Conservation (phyloP, 37 sponge, comb jelly and placozoan species). For the Amphimedon queenslandica region DNA sequence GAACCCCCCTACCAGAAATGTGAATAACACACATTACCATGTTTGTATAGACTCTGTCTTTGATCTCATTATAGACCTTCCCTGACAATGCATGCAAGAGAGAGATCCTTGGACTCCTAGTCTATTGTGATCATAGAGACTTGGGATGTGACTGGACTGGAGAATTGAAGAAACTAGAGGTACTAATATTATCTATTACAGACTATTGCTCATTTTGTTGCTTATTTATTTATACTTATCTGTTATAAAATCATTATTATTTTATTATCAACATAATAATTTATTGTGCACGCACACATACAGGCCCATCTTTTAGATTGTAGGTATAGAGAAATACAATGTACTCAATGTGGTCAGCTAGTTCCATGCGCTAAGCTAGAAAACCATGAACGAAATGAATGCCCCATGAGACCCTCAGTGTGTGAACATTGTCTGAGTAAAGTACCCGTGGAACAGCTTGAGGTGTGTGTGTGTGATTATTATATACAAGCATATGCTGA, state of each 20-base stretch:
- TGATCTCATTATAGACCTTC: constrained; percentile 28
- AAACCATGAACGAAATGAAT: constrained; percentile 24
- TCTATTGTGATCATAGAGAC: constrained; percentile 19
- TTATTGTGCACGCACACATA: neutral
- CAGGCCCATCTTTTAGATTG: constrained; percentile 29
- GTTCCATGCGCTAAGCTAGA: constrained; percentile 2
- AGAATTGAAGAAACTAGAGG: constrained; percentile 31
- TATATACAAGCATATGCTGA: too few relatives aligned
- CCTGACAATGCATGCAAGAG: constrained; percentile 64
- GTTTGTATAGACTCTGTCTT: neutral
- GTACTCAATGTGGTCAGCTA: constrained; percentile 48
- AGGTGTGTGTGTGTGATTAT: constrained; percentile 26
- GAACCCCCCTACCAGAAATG: neutral
- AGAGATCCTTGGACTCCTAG: constrained; percentile 47
- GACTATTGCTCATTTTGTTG: too few relatives aligned
- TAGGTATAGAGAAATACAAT: constrained; percentile 32
- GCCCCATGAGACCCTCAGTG: constrained; percentile 50
- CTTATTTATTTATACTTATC: too few relatives aligned
- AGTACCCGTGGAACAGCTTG: constrained; percentile 34
- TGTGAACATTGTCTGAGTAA: constrained; percentile 40
- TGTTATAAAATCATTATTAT: too few relatives aligned
- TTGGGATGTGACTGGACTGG: constrained; percentile 46
- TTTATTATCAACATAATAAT: too few relatives aligned
- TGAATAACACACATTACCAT: neutral
- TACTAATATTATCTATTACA: constrained; percentile 2